phyloP scores from a whole-genome alignment of 2,113 vertebrate genomes.

The Syngnathus floridae region DNA sequence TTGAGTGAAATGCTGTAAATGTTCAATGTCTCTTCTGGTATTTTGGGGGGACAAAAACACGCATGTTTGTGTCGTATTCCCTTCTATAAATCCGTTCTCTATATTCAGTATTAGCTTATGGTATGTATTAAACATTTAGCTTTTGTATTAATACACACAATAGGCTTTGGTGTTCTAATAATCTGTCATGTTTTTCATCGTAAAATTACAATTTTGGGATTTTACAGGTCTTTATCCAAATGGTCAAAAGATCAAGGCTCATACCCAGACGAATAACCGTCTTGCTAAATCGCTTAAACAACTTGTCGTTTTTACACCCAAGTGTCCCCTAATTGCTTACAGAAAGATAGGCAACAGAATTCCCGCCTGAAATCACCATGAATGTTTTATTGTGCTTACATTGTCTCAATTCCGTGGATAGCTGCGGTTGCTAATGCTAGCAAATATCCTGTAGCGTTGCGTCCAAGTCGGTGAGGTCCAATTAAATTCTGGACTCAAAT shows the following conservation, averaged over 20 bases:
- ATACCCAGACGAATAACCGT: background rate
- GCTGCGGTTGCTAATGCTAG: background rate
- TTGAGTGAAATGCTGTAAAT: slow-evolving; percentile 60
- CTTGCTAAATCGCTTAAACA: background rate
- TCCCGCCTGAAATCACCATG: background rate
- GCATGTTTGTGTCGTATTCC: slow-evolving; percentile 64
- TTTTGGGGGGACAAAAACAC: slow-evolving; percentile 48
- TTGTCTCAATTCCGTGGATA: background rate
- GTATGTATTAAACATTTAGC: slow-evolving; percentile 48
- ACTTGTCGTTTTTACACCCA: background rate
- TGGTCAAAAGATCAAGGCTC: background rate
- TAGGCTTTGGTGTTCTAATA: slow-evolving; percentile 36
- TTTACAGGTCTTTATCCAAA: background rate
- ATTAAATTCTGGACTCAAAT: background rate
- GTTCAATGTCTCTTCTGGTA: slow-evolving; percentile 59
- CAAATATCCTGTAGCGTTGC: background rate
- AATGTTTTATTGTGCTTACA: background rate
- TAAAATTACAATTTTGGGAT: background rate
- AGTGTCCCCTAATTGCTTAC: background rate
- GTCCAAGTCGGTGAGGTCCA: background rate
- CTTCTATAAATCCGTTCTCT: slow-evolving; percentile 42
- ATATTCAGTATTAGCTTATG: slow-evolving; percentile 48
- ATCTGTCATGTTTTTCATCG: background rate
- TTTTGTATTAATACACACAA: slow-evolving; percentile 53
- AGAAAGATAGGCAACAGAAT: background rate